Conservation (phyloP, 2,113 vertebrate genomes). For the Corythaeola cristata region DNA sequence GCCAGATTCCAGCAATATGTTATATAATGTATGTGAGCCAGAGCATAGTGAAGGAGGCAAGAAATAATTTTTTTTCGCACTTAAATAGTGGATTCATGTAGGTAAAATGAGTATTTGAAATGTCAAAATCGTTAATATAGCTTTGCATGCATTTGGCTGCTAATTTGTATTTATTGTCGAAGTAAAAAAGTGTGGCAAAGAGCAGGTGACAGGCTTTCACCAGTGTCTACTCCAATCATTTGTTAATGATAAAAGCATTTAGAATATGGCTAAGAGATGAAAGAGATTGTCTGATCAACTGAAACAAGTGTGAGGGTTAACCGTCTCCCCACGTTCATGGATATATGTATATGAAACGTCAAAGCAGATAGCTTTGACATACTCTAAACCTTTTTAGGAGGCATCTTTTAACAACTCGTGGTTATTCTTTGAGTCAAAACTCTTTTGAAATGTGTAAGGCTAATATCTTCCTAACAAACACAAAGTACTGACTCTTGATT, state of each 20-base stretch:
- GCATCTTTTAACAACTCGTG: neutral
- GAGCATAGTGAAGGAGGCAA: neutral
- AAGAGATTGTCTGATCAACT: neutral
- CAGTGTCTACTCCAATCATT: neutral
- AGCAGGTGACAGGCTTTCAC: neutral
- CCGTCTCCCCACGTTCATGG: neutral
- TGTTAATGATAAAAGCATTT: conserved; percentile 4
- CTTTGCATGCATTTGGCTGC: neutral
- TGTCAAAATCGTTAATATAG: neutral
- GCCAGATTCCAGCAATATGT: neutral
- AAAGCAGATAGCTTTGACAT: neutral
- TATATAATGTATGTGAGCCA: neutral
- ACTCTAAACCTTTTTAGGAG: neutral
- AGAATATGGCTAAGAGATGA: neutral
- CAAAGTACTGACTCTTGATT: neutral
- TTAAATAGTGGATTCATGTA: neutral
- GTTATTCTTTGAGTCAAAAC: neutral
- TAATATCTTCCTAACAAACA: neutral
- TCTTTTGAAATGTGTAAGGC: neutral
- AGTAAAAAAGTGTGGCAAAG: neutral
- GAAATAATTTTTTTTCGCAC: neutral
- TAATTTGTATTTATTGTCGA: conserved; percentile 25
- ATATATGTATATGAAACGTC: neutral
- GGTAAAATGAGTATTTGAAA: conserved; percentile 28
- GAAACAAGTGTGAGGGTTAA: neutral